These are phyloP conservation scores for Drosophila funebris DNA, from an alignment of 1,140 invertebrate species.

Conservation along the genomic window DNA sequence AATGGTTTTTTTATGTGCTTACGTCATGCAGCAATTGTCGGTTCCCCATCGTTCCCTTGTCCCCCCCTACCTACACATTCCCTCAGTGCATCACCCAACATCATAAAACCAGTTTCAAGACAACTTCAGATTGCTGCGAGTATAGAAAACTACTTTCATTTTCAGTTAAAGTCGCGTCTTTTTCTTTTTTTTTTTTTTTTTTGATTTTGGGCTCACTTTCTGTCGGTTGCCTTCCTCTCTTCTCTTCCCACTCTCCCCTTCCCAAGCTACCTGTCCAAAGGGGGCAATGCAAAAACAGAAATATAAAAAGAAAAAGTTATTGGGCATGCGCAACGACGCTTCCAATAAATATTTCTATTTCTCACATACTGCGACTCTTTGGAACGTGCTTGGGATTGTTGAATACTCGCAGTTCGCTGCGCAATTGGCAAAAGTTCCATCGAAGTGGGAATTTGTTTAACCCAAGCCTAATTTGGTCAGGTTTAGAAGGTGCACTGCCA, in stretches of 20 bases:
- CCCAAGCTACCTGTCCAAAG: background rate
- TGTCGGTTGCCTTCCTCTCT: background rate
- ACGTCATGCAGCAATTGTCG: conserved; percentile 58
- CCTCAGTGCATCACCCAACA: conserved; percentile 23
- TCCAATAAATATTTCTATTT: conserved; percentile 13
- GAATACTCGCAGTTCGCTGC: conserved; percentile 15
- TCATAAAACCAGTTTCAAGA: conserved; percentile 59
- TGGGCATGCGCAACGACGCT: conserved; percentile 63
- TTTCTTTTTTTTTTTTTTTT: too few relatives aligned
- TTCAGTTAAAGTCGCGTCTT: conserved; percentile 45
- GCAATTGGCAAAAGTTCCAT: conserved; percentile 38
- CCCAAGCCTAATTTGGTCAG: background rate
- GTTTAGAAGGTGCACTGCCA: conserved; percentile 23
- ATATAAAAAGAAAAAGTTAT: conserved; percentile 60
- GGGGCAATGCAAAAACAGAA: background rate
- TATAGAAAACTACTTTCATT: conserved; percentile 74
- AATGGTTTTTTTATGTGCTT: conserved; percentile 46
- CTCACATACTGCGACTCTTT: conserved; percentile 1
- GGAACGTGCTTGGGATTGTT: conserved; percentile 48
- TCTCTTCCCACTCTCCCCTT: background rate
- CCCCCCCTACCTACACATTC: background rate
- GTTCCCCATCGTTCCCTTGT: background rate
- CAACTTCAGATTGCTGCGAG: conserved; percentile 43
- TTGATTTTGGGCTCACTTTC: conserved; percentile 35
- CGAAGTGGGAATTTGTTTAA: conserved; percentile 11